A percentile compares a stretch with the other conserved stretches of the same genome.
phyloP scores from a whole-genome alignment of 2,888 invertebrate genomes.

The Lasius platythorax region DNA sequence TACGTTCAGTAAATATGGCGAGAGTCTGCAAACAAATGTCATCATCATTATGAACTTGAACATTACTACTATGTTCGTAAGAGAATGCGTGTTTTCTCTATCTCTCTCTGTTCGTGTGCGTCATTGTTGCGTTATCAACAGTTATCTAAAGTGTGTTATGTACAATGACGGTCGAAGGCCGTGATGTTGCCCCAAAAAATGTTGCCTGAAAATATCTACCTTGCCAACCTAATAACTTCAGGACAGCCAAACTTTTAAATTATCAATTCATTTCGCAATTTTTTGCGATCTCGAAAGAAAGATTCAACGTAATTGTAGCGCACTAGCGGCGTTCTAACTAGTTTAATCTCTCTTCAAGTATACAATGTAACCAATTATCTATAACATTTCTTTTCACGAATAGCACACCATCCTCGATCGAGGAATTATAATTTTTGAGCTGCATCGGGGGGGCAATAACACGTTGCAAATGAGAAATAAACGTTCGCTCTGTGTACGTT shows the following conservation, averaged over 20 bases:
- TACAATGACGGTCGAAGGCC: neutral
- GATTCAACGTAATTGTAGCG: neutral
- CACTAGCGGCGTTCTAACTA: neutral
- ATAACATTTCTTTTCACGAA: neutral
- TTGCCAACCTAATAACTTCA: neutral
- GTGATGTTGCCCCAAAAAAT: neutral
- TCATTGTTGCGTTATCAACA: constrained; percentile 4
- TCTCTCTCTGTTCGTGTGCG: neutral
- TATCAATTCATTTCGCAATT: neutral
- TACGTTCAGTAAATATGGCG: neutral
- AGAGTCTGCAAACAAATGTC: neutral
- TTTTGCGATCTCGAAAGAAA: neutral
- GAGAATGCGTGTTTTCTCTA: neutral
- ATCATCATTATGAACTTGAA: neutral
- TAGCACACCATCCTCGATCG: neutral
- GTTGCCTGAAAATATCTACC: neutral
- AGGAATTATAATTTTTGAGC: constrained; percentile 3
- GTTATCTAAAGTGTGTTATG: constrained; percentile 10
- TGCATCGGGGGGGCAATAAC: no score
- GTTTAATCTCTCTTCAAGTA: neutral
- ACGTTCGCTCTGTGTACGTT: neutral
- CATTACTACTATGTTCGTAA: neutral
- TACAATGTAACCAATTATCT: neutral
- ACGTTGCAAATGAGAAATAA: constrained; percentile 17
- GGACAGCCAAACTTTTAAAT: neutral